Conservation (phyloP, 2,888 invertebrate genomes). For the Digitonthophagus gazella region DNA sequence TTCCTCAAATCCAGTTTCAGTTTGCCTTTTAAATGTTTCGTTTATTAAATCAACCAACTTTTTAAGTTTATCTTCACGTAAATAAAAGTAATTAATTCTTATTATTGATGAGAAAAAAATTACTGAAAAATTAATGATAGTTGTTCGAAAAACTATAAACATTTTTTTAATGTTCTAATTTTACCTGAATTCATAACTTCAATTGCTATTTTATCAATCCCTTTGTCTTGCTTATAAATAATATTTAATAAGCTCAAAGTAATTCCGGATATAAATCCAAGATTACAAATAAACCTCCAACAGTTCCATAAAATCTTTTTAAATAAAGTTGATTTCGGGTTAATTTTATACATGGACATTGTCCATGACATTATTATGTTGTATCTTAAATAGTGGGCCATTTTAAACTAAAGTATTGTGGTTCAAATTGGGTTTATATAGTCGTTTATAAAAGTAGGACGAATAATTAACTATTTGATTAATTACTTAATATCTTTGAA, state of each 20-base stretch:
- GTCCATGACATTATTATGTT: not conserved
- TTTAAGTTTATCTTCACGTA: conserved; percentile 4
- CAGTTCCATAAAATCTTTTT: not conserved
- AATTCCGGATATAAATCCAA: not conserved
- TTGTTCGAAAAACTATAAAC: not conserved
- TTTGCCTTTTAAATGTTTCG: not conserved
- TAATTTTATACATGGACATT: conserved; percentile 1
- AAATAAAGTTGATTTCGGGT: not conserved
- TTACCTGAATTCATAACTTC: conserved; percentile 8
- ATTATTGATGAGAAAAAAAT: conserved; percentile 8
- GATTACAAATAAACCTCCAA: not conserved
- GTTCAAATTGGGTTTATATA: too few relatives aligned
- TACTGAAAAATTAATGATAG: not conserved
- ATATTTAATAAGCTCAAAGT: not conserved
- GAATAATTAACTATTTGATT: too few relatives aligned
- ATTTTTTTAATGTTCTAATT: not conserved
- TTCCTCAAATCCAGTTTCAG: not conserved
- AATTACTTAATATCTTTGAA: too few relatives aligned
- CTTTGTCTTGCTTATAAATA: not conserved
- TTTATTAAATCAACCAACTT: not conserved
- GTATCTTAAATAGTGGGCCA: not conserved
- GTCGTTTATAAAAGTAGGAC: too few relatives aligned
- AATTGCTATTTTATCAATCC: conserved; percentile 3
- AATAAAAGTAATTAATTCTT: conserved; percentile 9
- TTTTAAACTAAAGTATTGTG: too few relatives aligned